Base-by-base conservation (phyloP, 2,113 vertebrate genomes). In the Lophotis ruficrista region DNA sequence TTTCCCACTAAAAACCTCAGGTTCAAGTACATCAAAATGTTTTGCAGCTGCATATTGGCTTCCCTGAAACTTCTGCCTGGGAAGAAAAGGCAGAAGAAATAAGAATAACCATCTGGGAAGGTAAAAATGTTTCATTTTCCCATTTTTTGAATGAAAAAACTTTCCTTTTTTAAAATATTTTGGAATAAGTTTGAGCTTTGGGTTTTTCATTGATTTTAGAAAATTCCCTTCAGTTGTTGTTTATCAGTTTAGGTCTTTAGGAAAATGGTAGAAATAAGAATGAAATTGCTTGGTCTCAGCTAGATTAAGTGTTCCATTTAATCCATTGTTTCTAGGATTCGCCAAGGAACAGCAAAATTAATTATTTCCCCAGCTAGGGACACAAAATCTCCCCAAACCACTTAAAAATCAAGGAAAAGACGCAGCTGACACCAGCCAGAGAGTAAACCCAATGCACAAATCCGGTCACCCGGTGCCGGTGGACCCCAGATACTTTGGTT, bases 381-480 rank as follows among this genome's bases (percentile, higher is more conserved):
- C 12, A 21, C 3, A 31, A 43, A 57, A 60, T 68, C 33, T 33
- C 68, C 68, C 54, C 20, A 24, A 51, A 65, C 16, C 30, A 54
- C 64, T 48, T 54, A 25, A 72, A 71, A 82, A 64, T 23, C 48
- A 31, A 53, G 17, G 7, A 69, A 57, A 93, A 80, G 37, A 62
- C 1, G 0, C 50, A 9, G 8, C 37, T 58, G 56, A 24, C 15
- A 24, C 22, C 28, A 37, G 47, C 23, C 53, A 19, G 25, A 12
- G 50, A 4, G 6, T 0, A 78, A 45, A 60, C 8, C 64, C 20
- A 64, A 20, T 0, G 1, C 0, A 0, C 3, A 37, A 60, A 77
- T 18, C 57, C 4, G 1, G 6, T 24, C 9, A 50, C 17, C 14
- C 2, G 3, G 1, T 1, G 10, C 41, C 43, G 38, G 12, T 16